These are phyloP conservation scores for Allacma fusca DNA, from an alignment of 2,888 invertebrate species.

Conservation along the genomic window DNA sequence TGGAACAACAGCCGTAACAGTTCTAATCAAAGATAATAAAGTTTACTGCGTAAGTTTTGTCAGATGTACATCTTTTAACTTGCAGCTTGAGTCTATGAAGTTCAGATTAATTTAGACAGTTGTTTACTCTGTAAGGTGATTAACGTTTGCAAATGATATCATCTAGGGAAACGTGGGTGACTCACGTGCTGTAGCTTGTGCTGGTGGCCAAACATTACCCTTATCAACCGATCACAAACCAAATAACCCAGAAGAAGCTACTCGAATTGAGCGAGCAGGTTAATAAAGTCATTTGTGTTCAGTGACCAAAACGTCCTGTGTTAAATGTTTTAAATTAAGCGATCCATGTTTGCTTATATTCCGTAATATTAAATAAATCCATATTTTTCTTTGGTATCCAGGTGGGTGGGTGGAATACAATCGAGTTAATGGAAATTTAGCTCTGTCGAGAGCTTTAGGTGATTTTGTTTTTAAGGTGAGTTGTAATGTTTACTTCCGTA, in stretches of 20 bases:
- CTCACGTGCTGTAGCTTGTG: conserved; percentile 90
- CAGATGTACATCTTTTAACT: too few relatives aligned
- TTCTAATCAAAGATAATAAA: conserved; percentile 81
- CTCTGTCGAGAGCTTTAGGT: conserved; percentile 93
- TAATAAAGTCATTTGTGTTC: conserved; percentile 24
- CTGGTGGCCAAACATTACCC: conserved; percentile 78
- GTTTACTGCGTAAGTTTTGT: conserved; percentile 88
- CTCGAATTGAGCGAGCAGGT: conserved; percentile 82
- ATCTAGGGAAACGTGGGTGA: conserved; percentile 95
- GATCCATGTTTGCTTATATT: too few relatives aligned
- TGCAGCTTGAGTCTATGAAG: too few relatives aligned
- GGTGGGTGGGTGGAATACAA: conserved; percentile 98
- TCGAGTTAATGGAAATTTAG: conserved; percentile 97
- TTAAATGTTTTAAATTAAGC: not conserved
- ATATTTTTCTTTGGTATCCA: too few relatives aligned
- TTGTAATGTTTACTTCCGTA: too few relatives aligned
- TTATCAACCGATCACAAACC: conserved; percentile 96
- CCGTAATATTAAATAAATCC: too few relatives aligned
- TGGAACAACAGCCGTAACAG: conserved; percentile 91
- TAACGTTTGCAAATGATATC: not conserved
- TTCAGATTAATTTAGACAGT: too few relatives aligned
- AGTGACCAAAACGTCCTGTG: not conserved
- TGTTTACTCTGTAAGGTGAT: not conserved
- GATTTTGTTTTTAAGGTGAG: conserved; percentile 86
- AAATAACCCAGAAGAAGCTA: conserved; percentile 83